A percentile compares a stretch with the other conserved stretches of the same genome.
Conservation (phyloP, 2,888 invertebrate genomes). For the Chrysolina oricalcia region DNA sequence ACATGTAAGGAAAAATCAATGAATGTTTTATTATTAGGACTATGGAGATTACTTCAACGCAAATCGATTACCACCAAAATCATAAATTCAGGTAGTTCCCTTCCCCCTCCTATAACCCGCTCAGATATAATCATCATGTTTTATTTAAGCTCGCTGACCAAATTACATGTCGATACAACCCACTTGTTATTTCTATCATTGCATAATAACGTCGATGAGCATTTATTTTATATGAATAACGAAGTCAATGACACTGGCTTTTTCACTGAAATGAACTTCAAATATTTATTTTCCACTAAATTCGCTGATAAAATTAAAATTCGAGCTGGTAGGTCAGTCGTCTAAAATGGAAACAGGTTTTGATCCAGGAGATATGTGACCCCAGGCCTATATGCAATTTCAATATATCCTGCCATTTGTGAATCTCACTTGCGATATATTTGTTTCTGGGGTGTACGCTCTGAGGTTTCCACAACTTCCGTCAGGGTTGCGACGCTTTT, state of each 20-base stretch:
- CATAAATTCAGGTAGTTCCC: background rate
- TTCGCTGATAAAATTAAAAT: background rate
- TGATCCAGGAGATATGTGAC: background rate
- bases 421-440: no score
- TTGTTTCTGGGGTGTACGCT: no score
- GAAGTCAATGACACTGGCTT: slow-evolving; percentile 3
- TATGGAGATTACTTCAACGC: background rate
- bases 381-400: background rate
- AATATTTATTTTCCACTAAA: background rate
- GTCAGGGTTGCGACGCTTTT: no score
- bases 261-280: background rate
- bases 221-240: slow-evolving; percentile 1
- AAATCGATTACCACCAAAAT: background rate
- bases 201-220: slow-evolving; percentile 2
- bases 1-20: no score
- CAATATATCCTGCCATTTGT: background rate
- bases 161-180: background rate
- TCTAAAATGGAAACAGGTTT: background rate
- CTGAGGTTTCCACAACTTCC: no score
- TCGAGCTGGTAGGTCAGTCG: background rate
- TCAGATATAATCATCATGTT: background rate
- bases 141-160: background rate
- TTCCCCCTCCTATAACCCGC: background rate
- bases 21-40: no score
- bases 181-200: background rate